Conservation (phyloP, 2,888 invertebrate genomes). For the Rotaria sp. region DNA sequence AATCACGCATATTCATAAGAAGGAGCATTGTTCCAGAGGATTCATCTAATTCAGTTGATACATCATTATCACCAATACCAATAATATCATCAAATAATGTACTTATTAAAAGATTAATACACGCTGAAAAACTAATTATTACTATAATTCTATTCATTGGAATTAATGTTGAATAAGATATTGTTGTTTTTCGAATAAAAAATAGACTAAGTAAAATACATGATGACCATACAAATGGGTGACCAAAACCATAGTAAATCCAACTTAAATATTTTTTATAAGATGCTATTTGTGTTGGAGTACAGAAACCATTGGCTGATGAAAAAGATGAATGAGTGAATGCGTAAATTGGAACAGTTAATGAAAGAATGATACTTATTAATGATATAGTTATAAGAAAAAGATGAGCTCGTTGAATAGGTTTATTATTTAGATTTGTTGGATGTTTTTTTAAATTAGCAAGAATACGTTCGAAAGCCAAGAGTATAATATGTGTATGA, state of each 20-base stretch:
- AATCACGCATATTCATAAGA: background rate
- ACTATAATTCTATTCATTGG: background rate
- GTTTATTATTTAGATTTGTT: background rate
- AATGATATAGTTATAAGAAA: background rate
- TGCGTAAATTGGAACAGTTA: background rate
- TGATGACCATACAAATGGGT: background rate
- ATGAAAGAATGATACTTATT: background rate
- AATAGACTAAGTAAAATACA: background rate
- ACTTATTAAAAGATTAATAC: background rate
- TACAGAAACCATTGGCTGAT: background rate
- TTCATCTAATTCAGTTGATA: background rate
- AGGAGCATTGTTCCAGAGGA: background rate
- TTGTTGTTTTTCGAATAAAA: background rate
- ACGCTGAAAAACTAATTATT: background rate
- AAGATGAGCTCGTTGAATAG: background rate
- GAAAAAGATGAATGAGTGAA: background rate
- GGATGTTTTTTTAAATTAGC: background rate
- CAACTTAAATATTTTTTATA: background rate
- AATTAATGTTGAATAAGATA: background rate
- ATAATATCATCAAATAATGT: background rate
- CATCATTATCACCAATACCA: background rate
- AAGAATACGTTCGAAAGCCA: background rate
- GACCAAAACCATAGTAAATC: constrained; percentile 10
- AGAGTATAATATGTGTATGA: background rate
- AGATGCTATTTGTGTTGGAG: background rate